Percentiles rank a stretch among this genome's conserved stretches.
phyloP scores from a whole-genome alignment of 2,888 invertebrate genomes.

The Drosophila parthenogenetica region DNA sequence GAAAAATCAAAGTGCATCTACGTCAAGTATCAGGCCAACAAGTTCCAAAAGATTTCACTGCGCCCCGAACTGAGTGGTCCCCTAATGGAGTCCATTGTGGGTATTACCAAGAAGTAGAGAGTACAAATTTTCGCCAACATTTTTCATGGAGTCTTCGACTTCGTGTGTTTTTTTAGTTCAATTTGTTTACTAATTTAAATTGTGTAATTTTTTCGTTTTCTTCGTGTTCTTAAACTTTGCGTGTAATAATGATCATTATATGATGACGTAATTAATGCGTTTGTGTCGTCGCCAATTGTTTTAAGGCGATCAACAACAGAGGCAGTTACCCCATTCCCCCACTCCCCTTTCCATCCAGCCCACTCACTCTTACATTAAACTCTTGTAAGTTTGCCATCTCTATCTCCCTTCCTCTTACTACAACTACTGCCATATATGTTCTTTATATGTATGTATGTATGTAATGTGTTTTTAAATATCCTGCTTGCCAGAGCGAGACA shows the following conservation, averaged over 20 bases:
- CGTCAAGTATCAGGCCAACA: constrained; percentile 88
- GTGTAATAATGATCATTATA: constrained; percentile 49
- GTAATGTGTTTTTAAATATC: constrained; percentile 20
- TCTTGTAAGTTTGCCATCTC: neutral
- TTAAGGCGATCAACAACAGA: constrained; percentile 36
- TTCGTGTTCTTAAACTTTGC: constrained; percentile 43
- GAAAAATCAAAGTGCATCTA: constrained; percentile 90
- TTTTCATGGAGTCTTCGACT: constrained; percentile 31
- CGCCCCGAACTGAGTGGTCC: constrained; percentile 87
- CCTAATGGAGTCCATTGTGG: constrained; percentile 80
- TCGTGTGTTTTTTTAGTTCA: constrained; percentile 58
- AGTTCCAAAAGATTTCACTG: constrained; percentile 88
- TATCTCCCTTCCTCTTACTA: constrained; percentile 3
- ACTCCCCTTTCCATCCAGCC: neutral
- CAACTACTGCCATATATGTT: constrained; percentile 36
- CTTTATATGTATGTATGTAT: constrained; percentile 40
- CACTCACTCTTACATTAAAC: neutral
- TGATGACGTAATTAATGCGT: constrained; percentile 16
- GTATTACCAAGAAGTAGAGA: constrained; percentile 48
- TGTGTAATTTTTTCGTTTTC: constrained; percentile 46
- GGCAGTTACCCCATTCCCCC: constrained; percentile 13
- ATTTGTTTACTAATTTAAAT: constrained; percentile 74
- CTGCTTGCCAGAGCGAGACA: constrained; percentile 18
- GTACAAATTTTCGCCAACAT: neutral
- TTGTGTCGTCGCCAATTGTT: constrained; percentile 20